phyloP scores from a whole-genome alignment of 2,113 vertebrate genomes.

The Gymnobelideus leadbeateri region DNA sequence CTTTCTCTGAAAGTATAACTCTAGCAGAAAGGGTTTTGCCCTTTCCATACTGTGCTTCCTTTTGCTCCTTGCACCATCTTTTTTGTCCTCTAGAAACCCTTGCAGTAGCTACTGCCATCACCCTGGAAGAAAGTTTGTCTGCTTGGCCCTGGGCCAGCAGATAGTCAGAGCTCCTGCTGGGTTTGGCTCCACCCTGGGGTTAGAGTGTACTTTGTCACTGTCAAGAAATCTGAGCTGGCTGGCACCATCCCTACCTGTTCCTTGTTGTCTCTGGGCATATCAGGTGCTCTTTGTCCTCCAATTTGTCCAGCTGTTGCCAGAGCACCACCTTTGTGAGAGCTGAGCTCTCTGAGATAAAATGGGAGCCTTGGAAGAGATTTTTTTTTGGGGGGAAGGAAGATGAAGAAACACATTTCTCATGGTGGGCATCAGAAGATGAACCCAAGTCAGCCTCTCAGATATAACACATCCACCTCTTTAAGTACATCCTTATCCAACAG shows the following conservation, averaged over 20 bases:
- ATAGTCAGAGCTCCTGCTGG: slow-evolving; percentile 54
- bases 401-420: not conserved
- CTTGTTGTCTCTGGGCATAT: accelerated
- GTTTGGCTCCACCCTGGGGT: not conserved
- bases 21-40: slow-evolving; percentile 40
- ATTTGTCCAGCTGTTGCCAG: not conserved
- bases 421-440: not conserved
- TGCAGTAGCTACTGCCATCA: not conserved
- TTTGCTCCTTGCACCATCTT: slow-evolving; percentile 24
- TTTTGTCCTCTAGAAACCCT: slow-evolving; percentile 15
- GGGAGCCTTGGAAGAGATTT: not conserved
- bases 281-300: not conserved
- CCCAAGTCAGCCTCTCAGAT: not conserved
- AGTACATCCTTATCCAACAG: not conserved
- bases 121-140: not conserved
- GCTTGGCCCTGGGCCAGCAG: slow-evolving; percentile 41
- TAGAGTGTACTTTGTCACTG: slow-evolving; percentile 27
- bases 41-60: not conserved
- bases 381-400: not conserved
- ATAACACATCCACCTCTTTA: not conserved
- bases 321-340: not conserved
- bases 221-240: slow-evolving; percentile 16
- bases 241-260: not conserved
- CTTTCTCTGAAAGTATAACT: slow-evolving; percentile 21
- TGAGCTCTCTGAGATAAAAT: not conserved